Evolutionary conservation across 37 sponge, comb jelly and placozoan species (phyloP).

Genomic region (Halichondria panicea): DNA sequence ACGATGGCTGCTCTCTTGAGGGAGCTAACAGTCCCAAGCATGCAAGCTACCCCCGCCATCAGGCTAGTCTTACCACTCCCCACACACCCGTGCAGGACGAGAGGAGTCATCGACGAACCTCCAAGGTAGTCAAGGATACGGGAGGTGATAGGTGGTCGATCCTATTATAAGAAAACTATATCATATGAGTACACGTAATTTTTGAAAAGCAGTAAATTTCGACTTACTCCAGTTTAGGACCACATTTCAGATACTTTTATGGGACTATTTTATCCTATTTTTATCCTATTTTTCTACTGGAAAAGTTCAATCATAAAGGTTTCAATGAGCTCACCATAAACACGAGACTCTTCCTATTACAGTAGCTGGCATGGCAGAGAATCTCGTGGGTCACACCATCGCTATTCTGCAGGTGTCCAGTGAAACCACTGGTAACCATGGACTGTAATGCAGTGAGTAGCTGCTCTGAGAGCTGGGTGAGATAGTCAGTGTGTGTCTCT

Average conservation of each 20-base stretch:
- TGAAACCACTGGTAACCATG: constrained; percentile 7
- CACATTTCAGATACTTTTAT: no score
- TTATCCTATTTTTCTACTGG: no score
- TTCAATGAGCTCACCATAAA: constrained; percentile 26
- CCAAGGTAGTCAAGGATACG: constrained; percentile 38
- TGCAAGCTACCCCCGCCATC: constrained; percentile 56
- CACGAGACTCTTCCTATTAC: constrained; percentile 15
- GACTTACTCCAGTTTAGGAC: no score
- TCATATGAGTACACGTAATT: background rate
- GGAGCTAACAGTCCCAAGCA: constrained; percentile 20
- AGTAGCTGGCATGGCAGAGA: constrained; percentile 48
- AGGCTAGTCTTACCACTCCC: constrained; percentile 81
- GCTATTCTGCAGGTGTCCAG: constrained; percentile 8
- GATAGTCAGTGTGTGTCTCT: constrained; percentile 46
- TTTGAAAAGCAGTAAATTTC: no score
- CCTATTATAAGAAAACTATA: constrained; percentile 4
- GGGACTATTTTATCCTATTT: no score
- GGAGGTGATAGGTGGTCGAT: constrained; percentile 23
- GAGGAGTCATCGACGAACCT: constrained; percentile 33
- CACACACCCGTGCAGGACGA: constrained; percentile 58
- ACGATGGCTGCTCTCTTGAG: constrained; percentile 38
- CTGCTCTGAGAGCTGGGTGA: constrained; percentile 9
- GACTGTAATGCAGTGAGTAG: no score
- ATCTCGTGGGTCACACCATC: constrained; percentile 59
- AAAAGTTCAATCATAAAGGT: no score